phyloP scores from a whole-genome alignment of 2,888 invertebrate genomes.

The Amphiduros pacificus region DNA sequence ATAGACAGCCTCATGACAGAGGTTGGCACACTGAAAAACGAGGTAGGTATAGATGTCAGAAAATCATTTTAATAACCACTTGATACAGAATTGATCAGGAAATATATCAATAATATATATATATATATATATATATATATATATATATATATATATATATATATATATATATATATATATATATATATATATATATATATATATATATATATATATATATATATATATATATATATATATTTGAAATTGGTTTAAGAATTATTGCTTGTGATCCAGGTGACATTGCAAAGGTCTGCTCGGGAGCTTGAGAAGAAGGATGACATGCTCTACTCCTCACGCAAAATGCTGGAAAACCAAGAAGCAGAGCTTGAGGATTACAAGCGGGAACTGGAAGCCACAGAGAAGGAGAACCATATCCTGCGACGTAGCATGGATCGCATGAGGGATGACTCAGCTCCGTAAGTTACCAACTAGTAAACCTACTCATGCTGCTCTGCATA shows the following conservation, averaged over 20 bases:
- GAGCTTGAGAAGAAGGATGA: conserved; percentile 49
- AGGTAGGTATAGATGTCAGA: conserved; percentile 49
- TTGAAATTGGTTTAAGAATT: too few species aligned
- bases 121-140: too few species aligned
- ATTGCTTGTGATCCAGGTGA: conserved; percentile 37
- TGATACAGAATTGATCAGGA: too few species aligned
- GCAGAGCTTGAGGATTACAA: conserved; percentile 43
- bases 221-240: too few species aligned
- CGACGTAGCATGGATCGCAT: conserved; percentile 42
- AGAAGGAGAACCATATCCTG: conserved; percentile 47
- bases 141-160: too few species aligned
- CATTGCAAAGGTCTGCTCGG: conserved; percentile 44
- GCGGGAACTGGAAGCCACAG: conserved; percentile 45
- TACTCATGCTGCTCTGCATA: too few species aligned
- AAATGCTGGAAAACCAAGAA: conserved; percentile 47
- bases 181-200: too few species aligned
- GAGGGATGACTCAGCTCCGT: conserved; percentile 30
- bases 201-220: too few species aligned
- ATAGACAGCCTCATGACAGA: conserved; percentile 53
- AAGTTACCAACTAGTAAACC: too few species aligned
- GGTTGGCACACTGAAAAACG: conserved; percentile 54
- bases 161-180: too few species aligned
- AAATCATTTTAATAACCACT: too few species aligned
- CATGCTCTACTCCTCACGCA: conserved; percentile 44
- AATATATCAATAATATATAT: too few species aligned